A percentile compares a stretch with the other conserved stretches of the same genome.
These are phyloP conservation scores for Channa maculata DNA, from an alignment of 2,113 vertebrate species.

Conservation along the genomic window DNA sequence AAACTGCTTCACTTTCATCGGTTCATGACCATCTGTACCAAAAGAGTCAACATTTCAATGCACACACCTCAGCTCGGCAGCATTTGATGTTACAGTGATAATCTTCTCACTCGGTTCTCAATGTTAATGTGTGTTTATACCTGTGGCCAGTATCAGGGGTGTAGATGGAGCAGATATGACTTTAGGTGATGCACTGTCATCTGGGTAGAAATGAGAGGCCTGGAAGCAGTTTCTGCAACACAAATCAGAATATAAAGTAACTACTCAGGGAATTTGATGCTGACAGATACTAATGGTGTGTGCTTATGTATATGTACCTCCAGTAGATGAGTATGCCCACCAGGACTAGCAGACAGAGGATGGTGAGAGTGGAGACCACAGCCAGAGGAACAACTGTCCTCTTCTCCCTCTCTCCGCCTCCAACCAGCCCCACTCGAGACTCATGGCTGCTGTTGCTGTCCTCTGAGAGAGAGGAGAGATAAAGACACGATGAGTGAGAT, in stretches of 20 bases:
- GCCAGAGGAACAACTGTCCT: conserved; percentile 94
- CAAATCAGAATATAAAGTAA: not conserved
- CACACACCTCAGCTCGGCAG: no score
- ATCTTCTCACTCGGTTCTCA: no score
- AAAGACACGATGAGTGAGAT: no score
- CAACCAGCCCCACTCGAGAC: conserved; percentile 93
- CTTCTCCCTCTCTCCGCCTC: conserved; percentile 89
- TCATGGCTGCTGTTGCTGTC: conserved; percentile 99
- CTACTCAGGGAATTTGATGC: not conserved
- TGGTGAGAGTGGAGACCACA: conserved; percentile 95
- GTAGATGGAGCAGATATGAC: conserved; percentile 91
- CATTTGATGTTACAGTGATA: not conserved
- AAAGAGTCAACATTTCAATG: not conserved
- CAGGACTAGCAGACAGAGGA: conserved; percentile 96
- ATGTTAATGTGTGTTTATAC: conserved; percentile 72
- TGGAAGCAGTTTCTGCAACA: conserved; percentile 94
- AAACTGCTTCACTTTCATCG: conserved; percentile 95
- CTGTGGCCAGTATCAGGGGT: conserved; percentile 91
- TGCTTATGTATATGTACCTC: conserved; percentile 86
- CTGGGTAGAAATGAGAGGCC: conserved; percentile 94
- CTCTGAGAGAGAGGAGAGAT: conserved; percentile 83
- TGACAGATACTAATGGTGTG: not conserved
- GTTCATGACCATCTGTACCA: conserved; percentile 93
- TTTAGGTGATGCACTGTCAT: conserved; percentile 92
- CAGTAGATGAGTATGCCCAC: conserved; percentile 99